Percentiles rank a stretch among this genome's conserved stretches.
phyloP scores from a whole-genome alignment of 2,113 vertebrate species.

The Dipodomys stephensi region DNA sequence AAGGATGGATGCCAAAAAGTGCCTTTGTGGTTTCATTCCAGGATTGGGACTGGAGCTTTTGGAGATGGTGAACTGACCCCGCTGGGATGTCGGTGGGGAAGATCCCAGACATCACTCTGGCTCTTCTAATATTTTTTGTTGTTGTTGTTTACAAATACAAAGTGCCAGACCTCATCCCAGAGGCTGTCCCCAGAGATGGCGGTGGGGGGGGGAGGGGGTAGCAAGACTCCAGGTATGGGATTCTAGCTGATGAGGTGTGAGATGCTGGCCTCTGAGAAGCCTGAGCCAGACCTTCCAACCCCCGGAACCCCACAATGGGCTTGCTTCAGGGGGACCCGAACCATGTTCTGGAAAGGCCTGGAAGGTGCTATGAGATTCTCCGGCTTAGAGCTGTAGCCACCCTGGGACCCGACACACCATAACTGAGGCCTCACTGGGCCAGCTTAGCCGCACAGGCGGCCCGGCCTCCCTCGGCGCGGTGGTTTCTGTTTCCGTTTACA shows the following conservation, averaged over 20 bases:
- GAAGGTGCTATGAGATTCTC: not conserved
- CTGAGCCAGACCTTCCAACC: rapidly evolving
- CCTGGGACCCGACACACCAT: rapidly evolving
- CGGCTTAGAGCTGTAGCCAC: not conserved
- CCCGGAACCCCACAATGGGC: rapidly evolving
- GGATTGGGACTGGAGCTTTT: not conserved
- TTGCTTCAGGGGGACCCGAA: rapidly evolving
- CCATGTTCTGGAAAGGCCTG: not conserved
- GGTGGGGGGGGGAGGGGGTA: too few species aligned
- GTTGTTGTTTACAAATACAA: too few species aligned
- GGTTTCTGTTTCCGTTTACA: slow-evolving; percentile 18
- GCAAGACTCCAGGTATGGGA: rapidly evolving
- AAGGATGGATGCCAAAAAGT: not conserved
- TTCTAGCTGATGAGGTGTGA: too few species aligned
- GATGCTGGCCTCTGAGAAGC: not conserved
- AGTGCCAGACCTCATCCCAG: not conserved
- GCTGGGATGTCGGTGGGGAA: not conserved
- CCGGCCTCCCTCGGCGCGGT: not conserved
- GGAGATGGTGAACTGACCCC: not conserved
- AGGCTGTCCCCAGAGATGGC: not conserved
- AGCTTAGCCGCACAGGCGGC: too few species aligned
- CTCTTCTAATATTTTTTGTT: not conserved
- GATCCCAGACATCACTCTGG: not conserved
- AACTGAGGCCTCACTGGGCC: too few species aligned
- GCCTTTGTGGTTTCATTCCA: not conserved